Percentiles rank a stretch among this genome's conserved stretches.
Conservation (phyloP, 2,113 vertebrate species). For the Entelurus aequoreus region DNA sequence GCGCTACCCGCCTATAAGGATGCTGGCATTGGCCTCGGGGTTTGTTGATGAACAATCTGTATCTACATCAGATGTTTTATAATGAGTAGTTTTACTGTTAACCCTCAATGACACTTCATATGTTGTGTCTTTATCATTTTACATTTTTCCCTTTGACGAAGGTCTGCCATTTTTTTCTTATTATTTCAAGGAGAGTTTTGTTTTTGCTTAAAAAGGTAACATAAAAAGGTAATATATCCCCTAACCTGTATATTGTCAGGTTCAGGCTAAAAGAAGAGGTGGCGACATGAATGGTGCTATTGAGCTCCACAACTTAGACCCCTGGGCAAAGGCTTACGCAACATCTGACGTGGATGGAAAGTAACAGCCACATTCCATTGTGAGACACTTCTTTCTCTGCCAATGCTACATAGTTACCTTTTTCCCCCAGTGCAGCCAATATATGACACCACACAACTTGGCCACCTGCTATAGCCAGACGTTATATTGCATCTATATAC, state of each 20-base stretch:
- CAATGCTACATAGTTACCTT: constrained; percentile 24
- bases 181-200: background rate
- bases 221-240: constrained; percentile 1
- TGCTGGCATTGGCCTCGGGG: no score
- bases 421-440: constrained; percentile 4
- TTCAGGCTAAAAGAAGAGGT: constrained; percentile 6
- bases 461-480: constrained; percentile 21
- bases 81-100: no score
- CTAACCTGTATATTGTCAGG: constrained; percentile 2
- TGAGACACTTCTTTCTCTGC: constrained; percentile 30
- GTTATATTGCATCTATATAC: background rate
- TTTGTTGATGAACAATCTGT: no score
- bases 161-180: background rate
- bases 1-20: no score
- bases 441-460: constrained; percentile 24
- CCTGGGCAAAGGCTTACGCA: constrained; percentile 13
- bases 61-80: no score
- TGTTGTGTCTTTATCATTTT: no score
- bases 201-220: background rate
- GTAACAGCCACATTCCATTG: constrained; percentile 39
- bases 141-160: no score
- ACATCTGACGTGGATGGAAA: constrained; percentile 52
- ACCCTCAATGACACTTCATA: no score
- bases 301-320: constrained; percentile 1
- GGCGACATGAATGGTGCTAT: constrained; percentile 6